Conservation (phyloP, 2,113 vertebrate genomes). For the Phocoena phocoena region DNA sequence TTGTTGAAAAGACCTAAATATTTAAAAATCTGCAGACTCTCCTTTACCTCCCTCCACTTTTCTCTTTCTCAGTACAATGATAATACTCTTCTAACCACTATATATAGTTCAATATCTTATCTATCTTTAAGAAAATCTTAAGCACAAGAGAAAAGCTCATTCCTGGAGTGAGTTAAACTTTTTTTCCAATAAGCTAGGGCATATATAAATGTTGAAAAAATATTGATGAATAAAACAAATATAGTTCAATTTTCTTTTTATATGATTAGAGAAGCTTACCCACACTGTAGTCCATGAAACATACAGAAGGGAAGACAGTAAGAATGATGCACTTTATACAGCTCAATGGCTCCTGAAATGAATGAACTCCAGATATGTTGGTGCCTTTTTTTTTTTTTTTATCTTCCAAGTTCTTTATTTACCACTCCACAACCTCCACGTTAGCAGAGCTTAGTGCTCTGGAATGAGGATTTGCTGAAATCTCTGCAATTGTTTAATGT, state of each 20-base stretch:
- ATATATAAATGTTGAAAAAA: constrained; percentile 5
- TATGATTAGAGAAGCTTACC: neutral
- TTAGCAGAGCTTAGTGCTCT: neutral
- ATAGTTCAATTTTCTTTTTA: neutral
- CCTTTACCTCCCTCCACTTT: neutral
- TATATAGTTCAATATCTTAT: neutral
- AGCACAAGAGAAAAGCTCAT: neutral
- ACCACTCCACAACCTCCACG: neutral
- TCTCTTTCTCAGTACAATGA: neutral
- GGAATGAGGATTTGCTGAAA: neutral
- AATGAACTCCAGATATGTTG: neutral
- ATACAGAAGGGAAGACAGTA: neutral
- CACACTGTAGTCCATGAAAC: neutral
- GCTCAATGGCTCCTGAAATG: neutral
- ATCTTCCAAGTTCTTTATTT: constrained; percentile 12
- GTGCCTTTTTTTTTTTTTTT: neutral
- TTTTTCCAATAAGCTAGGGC: neutral
- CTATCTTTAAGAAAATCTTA: neutral
- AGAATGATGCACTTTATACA: neutral
- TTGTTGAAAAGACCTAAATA: constrained; percentile 2
- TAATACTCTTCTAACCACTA: neutral
- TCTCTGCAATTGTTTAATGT: neutral
- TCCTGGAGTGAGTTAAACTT: neutral
- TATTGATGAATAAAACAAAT: neutral
- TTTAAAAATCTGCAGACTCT: neutral